Percentiles rank a stretch among this genome's conserved stretches.
Evolutionary conservation across 2,888 invertebrate species (phyloP).

Genomic region (Lamellibrachia columna): DNA sequence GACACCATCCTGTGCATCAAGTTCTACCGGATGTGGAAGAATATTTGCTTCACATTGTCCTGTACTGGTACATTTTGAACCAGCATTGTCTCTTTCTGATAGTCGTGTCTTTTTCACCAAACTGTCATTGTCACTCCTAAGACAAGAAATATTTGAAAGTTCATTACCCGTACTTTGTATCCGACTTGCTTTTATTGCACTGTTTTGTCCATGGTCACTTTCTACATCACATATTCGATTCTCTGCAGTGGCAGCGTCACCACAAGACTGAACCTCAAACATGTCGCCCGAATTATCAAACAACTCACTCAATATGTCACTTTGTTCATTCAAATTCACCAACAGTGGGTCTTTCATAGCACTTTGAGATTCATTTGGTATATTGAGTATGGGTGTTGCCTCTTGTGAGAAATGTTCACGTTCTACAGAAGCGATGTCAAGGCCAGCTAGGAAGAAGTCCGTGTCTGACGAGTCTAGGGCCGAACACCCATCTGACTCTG

Average conservation of each 20-base stretch:
- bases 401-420: neutral
- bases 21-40: neutral
- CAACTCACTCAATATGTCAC: neutral
- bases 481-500: neutral
- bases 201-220: conserved; percentile 36
- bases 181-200: conserved; percentile 19
- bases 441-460: neutral
- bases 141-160: neutral
- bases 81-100: neutral
- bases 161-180: neutral
- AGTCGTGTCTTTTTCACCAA: neutral
- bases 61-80: neutral
- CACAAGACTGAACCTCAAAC: conserved; percentile 46
- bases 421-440: neutral
- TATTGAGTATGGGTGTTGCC: neutral
- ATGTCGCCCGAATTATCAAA: conserved; percentile 29
- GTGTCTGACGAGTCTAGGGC: neutral
- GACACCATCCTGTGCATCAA: neutral
- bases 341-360: neutral
- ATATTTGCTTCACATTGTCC: neutral
- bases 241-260: conserved; percentile 43
- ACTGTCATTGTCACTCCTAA: neutral
- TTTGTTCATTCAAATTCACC: neutral
- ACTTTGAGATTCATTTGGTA: neutral
- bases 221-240: conserved; percentile 42